A percentile compares a stretch with the other conserved stretches of the same genome.
Evolutionary conservation across 1,140 invertebrate species (phyloP).

Genomic region (Lepidurus apus): DNA sequence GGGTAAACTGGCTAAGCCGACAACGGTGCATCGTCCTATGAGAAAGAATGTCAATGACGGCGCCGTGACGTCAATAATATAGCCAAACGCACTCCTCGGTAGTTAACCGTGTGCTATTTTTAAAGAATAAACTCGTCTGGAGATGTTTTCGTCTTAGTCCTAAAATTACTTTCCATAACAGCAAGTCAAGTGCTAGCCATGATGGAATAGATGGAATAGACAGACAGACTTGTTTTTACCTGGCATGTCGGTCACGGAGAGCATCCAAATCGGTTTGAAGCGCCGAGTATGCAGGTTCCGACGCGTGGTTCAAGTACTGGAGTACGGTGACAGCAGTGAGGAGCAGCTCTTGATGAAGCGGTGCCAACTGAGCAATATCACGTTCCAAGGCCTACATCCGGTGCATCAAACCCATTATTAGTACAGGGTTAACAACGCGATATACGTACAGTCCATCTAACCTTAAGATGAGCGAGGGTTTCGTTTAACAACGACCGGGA

Average conservation of each 20-base stretch:
- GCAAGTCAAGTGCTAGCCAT: not conserved
- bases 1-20: too few relatives aligned
- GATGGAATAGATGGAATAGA: not conserved
- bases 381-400: not conserved
- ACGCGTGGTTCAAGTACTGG: not conserved
- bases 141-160: not conserved
- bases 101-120: constrained; percentile 1
- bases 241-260: constrained; percentile 1
- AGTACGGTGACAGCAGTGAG: not conserved
- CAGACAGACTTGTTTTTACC: not conserved
- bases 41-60: constrained; percentile 2
- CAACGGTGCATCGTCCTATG: not conserved
- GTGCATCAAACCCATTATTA: not conserved
- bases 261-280: not conserved
- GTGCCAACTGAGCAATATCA: not conserved
- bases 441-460: constrained; percentile 12
- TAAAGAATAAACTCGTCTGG: not conserved
- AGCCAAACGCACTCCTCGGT: not conserved
- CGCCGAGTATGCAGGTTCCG: not conserved
- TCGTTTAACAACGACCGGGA: constrained; percentile 66
- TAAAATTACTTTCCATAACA: constrained; percentile 2
- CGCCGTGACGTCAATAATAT: not conserved
- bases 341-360: not conserved
- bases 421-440: not conserved
- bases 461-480: constrained; percentile 45